Evolutionary conservation across 1,140 invertebrate species (phyloP).

Genomic region (Cydia pomonella): DNA sequence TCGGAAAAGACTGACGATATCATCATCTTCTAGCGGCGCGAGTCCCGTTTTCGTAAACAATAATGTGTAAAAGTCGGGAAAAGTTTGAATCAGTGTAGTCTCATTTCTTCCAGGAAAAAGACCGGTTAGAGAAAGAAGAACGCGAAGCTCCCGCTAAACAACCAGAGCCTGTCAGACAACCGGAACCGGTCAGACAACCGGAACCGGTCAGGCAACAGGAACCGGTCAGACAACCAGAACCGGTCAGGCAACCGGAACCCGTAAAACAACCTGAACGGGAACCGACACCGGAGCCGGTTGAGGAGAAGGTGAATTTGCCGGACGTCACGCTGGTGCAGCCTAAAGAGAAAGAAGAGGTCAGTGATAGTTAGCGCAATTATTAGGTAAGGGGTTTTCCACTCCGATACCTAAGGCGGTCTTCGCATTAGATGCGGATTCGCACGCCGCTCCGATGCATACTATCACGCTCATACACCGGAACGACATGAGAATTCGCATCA

Average conservation of each 20-base stretch:
- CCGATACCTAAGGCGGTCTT: no score
- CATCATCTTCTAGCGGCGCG: no score
- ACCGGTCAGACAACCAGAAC: constrained; percentile 49
- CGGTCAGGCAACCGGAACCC: constrained; percentile 37
- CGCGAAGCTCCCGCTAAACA: constrained; percentile 39
- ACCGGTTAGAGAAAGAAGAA: constrained; percentile 55
- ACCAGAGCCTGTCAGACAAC: constrained; percentile 43
- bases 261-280: constrained; percentile 53
- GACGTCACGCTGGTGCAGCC: constrained; percentile 66
- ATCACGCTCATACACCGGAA: no score
- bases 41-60: not conserved
- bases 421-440: no score
- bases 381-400: not conserved
- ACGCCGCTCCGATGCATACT: no score
- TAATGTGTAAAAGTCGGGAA: not conserved
- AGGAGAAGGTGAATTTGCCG: constrained; percentile 55
- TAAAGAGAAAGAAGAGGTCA: constrained; percentile 65
- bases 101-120: constrained; percentile 56
- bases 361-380: constrained; percentile 15
- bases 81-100: not conserved
- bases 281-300: constrained; percentile 43
- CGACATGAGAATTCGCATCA: no score
- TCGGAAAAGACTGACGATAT: no score
- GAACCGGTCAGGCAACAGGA: constrained; percentile 48
- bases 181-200: constrained; percentile 47